phyloP scores from a whole-genome alignment of 2,113 vertebrate species.

The Willisornis vidua region DNA sequence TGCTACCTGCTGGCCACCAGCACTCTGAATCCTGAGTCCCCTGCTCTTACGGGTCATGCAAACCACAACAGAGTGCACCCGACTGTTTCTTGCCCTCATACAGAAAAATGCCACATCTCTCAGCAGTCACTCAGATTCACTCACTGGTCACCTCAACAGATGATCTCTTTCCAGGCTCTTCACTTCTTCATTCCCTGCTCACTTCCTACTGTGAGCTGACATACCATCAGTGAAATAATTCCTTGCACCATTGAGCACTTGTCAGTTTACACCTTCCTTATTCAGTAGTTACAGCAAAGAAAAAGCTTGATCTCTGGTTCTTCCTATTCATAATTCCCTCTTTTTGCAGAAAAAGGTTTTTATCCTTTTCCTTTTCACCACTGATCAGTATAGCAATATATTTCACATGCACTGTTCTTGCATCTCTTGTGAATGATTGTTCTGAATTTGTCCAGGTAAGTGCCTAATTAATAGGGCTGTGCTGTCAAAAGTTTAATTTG shows the following conservation, averaged over 20 bases:
- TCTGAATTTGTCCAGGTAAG: not conserved
- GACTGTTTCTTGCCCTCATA: not conserved
- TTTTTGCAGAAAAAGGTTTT: not conserved
- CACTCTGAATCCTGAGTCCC: not conserved
- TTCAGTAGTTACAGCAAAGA: not conserved
- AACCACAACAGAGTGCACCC: not conserved
- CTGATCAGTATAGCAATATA: not conserved
- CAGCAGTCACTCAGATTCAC: not conserved
- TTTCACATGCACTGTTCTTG: not conserved
- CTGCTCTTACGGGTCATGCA: not conserved
- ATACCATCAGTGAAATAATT: conserved; percentile 9
- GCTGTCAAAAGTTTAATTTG: not conserved
- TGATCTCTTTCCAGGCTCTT: not conserved
- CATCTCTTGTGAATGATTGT: not conserved
- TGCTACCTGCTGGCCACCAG: not conserved
- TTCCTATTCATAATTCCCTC: not conserved
- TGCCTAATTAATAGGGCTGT: not conserved
- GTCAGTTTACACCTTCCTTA: not conserved
- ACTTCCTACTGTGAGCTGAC: not conserved
- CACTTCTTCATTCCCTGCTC: not conserved
- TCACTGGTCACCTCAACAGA: not conserved
- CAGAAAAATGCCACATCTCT: not conserved
- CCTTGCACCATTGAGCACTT: not conserved
- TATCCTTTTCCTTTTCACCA: not conserved
- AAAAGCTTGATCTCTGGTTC: not conserved